A percentile compares a stretch with the other conserved stretches of the same genome.
Conservation (phyloP, 2,797 vertebrate genomes). For the Vireo griseus region DNA sequence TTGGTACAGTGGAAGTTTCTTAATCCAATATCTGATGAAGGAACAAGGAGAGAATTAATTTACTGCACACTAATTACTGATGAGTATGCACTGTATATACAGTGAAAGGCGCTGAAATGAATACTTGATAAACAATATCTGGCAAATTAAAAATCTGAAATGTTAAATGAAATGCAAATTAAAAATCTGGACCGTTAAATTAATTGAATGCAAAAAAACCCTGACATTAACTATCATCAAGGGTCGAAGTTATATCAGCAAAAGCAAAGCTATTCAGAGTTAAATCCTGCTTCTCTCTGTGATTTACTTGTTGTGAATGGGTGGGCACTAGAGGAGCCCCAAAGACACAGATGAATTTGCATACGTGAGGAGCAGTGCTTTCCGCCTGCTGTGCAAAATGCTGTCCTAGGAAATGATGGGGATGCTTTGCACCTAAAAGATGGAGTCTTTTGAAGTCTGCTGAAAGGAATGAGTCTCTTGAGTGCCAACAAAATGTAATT, state of each 20-base stretch:
- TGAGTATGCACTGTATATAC: slow-evolving; percentile 67
- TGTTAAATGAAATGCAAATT: slow-evolving; percentile 82
- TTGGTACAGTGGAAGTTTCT: slow-evolving; percentile 69
- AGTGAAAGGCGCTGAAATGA: slow-evolving; percentile 73
- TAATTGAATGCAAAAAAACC: slow-evolving; percentile 75
- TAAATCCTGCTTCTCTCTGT: background rate
- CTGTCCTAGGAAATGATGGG: background rate
- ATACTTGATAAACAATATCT: slow-evolving; percentile 81
- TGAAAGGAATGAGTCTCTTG: background rate
- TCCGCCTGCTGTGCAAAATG: background rate
- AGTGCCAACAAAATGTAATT: background rate
- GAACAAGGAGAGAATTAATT: slow-evolving; percentile 77
- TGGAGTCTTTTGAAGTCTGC: background rate
- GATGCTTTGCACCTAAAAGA: background rate
- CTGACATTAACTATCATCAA: slow-evolving; percentile 69
- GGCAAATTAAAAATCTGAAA: slow-evolving; percentile 79
- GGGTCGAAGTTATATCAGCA: slow-evolving; percentile 67
- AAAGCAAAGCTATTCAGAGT: slow-evolving; percentile 59
- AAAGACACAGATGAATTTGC: background rate
- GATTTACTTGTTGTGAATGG: slow-evolving; percentile 47
- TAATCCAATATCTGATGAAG: slow-evolving; percentile 78
- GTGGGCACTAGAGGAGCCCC: background rate
- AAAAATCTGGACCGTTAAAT: slow-evolving; percentile 79
- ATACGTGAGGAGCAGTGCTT: background rate
- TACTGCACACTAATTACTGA: slow-evolving; percentile 76